Conservation (phyloP, 2,797 vertebrate genomes). For the Melanogrammus aeglefinus region DNA sequence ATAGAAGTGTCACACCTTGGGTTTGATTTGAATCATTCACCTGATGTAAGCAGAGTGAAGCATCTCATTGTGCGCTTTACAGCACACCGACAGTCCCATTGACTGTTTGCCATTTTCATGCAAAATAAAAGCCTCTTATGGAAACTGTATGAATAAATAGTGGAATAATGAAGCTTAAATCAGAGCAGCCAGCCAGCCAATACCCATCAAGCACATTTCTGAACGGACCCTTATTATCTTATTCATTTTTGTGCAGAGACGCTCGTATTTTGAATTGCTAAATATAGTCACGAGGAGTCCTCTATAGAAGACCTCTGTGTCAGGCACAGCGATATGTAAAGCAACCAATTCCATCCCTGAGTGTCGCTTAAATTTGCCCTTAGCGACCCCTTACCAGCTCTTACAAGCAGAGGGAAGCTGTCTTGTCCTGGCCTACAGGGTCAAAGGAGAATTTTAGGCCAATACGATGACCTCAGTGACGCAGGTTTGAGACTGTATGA, state of each 20-base stretch:
- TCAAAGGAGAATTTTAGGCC: background rate
- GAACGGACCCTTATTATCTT: constrained; percentile 59
- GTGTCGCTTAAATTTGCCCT: constrained; percentile 11
- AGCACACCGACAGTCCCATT: constrained; percentile 60
- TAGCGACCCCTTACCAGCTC: background rate
- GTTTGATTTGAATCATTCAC: constrained; percentile 11
- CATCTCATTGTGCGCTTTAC: constrained; percentile 65
- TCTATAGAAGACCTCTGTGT: constrained; percentile 66
- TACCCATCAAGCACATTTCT: constrained; percentile 75
- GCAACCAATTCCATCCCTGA: background rate
- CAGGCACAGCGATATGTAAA: constrained; percentile 59
- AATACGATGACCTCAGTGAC: background rate
- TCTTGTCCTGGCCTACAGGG: background rate
- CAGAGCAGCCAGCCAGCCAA: constrained; percentile 48
- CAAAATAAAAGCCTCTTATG: constrained; percentile 80
- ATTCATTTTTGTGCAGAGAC: constrained; percentile 43
- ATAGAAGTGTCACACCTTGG: constrained; percentile 12
- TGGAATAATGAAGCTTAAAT: constrained; percentile 67
- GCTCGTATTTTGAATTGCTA: constrained; percentile 69
- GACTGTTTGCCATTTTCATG: constrained; percentile 74
- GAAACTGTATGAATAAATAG: constrained; percentile 83
- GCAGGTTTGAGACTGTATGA: background rate
- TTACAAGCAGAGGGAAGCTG: background rate
- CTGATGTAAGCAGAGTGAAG: constrained; percentile 33
- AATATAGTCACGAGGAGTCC: constrained; percentile 70